A percentile compares a stretch with the other conserved stretches of the same genome.
These are phyloP conservation scores for Ptilodon capucinus DNA, from an alignment of 2,888 invertebrate genomes.

Conservation along the genomic window DNA sequence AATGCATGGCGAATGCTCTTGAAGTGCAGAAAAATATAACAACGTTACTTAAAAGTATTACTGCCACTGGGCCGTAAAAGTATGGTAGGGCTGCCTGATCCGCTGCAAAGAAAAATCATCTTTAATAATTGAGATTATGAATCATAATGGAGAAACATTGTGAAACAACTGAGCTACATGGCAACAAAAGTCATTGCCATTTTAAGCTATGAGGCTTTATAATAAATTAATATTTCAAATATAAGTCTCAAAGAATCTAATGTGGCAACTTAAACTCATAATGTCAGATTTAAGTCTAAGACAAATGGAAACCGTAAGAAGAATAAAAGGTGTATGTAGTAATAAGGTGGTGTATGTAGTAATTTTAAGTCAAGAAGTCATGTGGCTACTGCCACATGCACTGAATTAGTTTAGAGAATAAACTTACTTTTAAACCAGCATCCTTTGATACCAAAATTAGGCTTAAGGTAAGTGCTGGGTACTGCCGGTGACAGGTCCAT, in stretches of 20 bases:
- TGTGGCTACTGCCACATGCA: background rate
- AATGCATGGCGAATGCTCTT: slow-evolving; percentile 74
- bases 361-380: background rate
- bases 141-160: no score
- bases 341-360: no score
- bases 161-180: no score
- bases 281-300: no score
- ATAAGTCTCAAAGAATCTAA: no score
- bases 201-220: no score
- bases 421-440: slow-evolving; percentile 85
- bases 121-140: no score
- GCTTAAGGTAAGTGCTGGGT: slow-evolving; percentile 82
- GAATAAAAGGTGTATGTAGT: no score
- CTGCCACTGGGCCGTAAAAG: slow-evolving; percentile 84
- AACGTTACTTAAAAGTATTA: slow-evolving; percentile 78
- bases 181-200: no score
- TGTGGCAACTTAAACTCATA: no score
- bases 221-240: no score
- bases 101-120: slow-evolving; percentile 70
- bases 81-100: slow-evolving; percentile 82
- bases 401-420: background rate
- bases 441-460: slow-evolving; percentile 80
- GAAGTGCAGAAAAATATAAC: slow-evolving; percentile 81
- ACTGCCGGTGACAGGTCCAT: slow-evolving; percentile 84
- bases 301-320: no score